Evolutionary conservation across 2,888 invertebrate species (phyloP).

Genomic region (Platycnemis pennipes): DNA sequence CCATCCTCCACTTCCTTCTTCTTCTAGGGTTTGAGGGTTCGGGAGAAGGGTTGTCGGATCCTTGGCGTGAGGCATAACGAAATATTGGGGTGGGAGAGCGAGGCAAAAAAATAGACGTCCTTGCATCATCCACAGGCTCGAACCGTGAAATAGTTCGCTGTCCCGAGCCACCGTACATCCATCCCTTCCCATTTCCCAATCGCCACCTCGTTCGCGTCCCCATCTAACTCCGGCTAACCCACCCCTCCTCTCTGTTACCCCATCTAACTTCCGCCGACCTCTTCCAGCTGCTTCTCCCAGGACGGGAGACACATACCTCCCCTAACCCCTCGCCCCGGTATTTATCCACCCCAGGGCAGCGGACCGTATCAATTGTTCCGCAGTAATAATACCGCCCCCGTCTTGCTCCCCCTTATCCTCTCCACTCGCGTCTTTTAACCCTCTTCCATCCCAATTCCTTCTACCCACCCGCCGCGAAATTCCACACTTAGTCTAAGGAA

Average conservation of each 20-base stretch:
- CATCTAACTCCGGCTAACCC: background rate
- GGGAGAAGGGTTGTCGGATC: background rate
- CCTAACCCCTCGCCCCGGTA: background rate
- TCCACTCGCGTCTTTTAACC: background rate
- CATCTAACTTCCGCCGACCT: too few relatives aligned
- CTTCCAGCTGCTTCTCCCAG: too few relatives aligned
- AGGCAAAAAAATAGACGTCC: background rate
- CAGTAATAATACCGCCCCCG: background rate
- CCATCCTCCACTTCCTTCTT: background rate
- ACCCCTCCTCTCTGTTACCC: background rate
- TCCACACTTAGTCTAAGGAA: background rate
- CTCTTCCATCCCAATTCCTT: background rate
- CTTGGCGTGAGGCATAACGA: background rate
- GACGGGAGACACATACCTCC: too few relatives aligned
- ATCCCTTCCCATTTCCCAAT: too few relatives aligned
- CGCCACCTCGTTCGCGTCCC: background rate
- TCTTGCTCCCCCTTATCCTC: background rate
- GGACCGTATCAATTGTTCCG: background rate
- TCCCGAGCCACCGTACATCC: background rate
- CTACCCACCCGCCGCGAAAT: background rate
- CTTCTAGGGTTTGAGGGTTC: background rate
- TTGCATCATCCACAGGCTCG: background rate
- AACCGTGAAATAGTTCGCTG: background rate
- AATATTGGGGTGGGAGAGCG: background rate
- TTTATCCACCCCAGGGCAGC: constrained; percentile 8